Evolutionary conservation across 2,888 invertebrate species (phyloP), one percentile per base, ranked within the genome.

Genomic region (Drosophila fungiperda): DNA sequence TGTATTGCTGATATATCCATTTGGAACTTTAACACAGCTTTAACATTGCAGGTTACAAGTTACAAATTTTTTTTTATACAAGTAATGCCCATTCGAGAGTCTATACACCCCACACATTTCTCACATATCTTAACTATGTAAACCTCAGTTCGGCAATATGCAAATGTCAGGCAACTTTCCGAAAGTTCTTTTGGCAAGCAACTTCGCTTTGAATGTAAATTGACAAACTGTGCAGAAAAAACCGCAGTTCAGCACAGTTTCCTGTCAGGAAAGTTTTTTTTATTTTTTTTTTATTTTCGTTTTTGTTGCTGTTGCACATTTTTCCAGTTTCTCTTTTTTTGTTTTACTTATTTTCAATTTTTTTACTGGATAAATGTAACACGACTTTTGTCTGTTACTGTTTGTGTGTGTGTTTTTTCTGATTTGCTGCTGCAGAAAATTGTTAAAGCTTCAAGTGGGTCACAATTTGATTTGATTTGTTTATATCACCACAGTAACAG

Each of bases 401-500:
- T 75, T 50, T 57, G 55, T 59, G 42, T 64, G 57, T 40, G 62
- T 40, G 11, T 38, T 29, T 42, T 29, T 50, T 38, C n/a, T 54
- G 15, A 62, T 62, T 73, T 23, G 65, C 20, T 82, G 63, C 68
- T 20, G 64, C 66, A 54, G 61, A 59, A 79, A 73, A 81, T 72
- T 73, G 77, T 73, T 73, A 73, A 76, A 84, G 70, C 65, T 49
- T 73, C 66, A 87, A 85, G 77, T 89, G 81, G 86, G 88, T 82
- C 89, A 82, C 77, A 63, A 68, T 85, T 76, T 71, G 69, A 69
- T 74, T 85, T 82, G 90, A 87, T 84, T 87, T 85, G 89, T 89
- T 83, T 83, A 81, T 87, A 70, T 74, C 84, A 67, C 73, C 81
- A 71, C 72, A 73, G 59, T 64, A 71, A 68, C 55, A 70, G 63